Evolutionary conservation across 2,888 invertebrate genomes (phyloP), one percentile per base, ranked within the genome.

Genomic region (Habrosyne pyritoides): DNA sequence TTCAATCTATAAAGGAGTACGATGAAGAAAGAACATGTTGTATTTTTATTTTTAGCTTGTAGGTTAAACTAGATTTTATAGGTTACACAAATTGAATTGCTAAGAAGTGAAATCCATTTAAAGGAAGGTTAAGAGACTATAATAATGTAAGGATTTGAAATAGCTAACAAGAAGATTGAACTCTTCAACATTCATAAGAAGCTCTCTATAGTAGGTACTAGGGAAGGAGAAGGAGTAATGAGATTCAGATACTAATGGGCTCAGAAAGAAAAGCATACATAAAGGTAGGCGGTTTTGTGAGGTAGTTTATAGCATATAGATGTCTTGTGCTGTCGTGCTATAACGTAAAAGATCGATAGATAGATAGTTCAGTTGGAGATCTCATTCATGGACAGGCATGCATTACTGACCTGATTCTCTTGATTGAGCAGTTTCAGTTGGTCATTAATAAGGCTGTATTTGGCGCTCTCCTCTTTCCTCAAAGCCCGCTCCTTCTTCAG

Each of bases 401-500:
- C 14, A 42, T 42, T 42, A 84, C 92, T 88, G 83, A 99, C 99
- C 97, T 99, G 98, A 87, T 98, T 98, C 93, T 99, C 99, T 76
- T 97, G 97, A 93, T 98, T 98, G 86, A 98, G 96, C 83, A 98
- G 94, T 91, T 98, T 98, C 71, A 99, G 95, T 92, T 99, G 99
- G 93, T 99, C 99, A 86, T 98, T 98, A 89, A 99, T 97, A 86
- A 98, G 95, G 89, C 97, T 97, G 94, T 98, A 98, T 91, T 99
- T 98, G 81, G 98, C 98, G 86, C 98, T 97, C 91, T 99, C 99
- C 89, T 99, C 99, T 86, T 99, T 99, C 71, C 99, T 94, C 75
- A 99, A 87, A 53, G 98, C 98, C 66, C 99, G 93, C 92, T 99
- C 99, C 91, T 99, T 99, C 93, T 99, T 99, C 87, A 99, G 93